These are phyloP conservation scores for Cladorhizidae sp. DNA, from an alignment of 37 sponge, comb jelly and placozoan species.

Conservation along the genomic window DNA sequence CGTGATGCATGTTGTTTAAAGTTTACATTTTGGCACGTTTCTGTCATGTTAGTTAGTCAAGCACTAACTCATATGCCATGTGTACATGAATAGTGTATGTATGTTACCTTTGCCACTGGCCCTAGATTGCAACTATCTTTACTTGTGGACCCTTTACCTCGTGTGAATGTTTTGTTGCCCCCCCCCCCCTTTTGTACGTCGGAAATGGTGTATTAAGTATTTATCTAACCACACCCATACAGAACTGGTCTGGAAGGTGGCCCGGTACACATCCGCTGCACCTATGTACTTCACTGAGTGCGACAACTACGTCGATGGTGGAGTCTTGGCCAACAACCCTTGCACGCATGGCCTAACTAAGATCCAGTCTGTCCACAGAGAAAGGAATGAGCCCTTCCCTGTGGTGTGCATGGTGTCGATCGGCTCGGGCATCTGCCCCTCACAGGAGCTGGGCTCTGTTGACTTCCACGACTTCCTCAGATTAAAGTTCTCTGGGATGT, in stretches of 20 bases:
- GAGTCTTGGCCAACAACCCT: slow-evolving; percentile 69
- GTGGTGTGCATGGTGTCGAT: slow-evolving; percentile 43
- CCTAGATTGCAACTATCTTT: too few relatives aligned
- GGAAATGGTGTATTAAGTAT: too few relatives aligned
- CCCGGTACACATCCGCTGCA: slow-evolving; percentile 50
- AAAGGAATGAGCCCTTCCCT: neutral
- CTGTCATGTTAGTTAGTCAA: too few relatives aligned
- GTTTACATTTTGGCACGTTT: too few relatives aligned
- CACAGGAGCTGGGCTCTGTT: slow-evolving; percentile 36
- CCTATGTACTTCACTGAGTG: slow-evolving; percentile 57
- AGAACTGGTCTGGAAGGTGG: slow-evolving; percentile 72
- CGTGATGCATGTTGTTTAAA: too few relatives aligned
- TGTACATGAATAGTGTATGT: too few relatives aligned
- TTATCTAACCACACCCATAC: neutral
- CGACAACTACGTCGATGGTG: slow-evolving; percentile 71
- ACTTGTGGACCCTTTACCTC: too few relatives aligned
- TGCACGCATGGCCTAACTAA: slow-evolving; percentile 34
- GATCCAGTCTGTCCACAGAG: slow-evolving; percentile 28
- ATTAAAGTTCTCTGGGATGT: neutral
- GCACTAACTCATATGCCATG: too few relatives aligned
- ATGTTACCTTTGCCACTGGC: too few relatives aligned
- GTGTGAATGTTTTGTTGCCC: too few relatives aligned
- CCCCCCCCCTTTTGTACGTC: too few relatives aligned
- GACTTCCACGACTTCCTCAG: slow-evolving; percentile 40
- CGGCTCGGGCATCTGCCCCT: slow-evolving; percentile 48